A percentile compares a stretch with the other conserved stretches of the same genome.
These are phyloP conservation scores for zebrafish (Danio rerio) DNA, from an alignment of 2,113 vertebrate species.

Conservation along the genomic window DNA sequence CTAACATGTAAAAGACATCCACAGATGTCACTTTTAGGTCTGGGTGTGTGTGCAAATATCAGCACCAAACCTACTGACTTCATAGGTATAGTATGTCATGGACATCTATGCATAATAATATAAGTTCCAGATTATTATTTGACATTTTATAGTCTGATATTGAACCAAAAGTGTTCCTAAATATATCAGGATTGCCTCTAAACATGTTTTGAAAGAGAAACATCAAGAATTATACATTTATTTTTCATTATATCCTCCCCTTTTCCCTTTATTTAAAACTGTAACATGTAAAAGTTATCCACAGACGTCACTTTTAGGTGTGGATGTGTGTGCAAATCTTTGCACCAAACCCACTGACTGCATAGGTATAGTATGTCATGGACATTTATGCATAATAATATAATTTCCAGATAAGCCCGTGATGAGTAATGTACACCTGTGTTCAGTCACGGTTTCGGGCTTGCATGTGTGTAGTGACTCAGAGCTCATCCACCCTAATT, in stretches of 20 bases:
- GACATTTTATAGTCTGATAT: no score
- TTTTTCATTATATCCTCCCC: neutral
- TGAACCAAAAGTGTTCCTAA: neutral
- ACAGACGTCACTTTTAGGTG: neutral
- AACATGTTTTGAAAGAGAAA: slow-evolving; percentile 6
- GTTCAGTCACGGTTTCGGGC: slow-evolving; percentile 22
- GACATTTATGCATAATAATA: slow-evolving; percentile 47
- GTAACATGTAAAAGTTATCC: neutral
- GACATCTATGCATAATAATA: slow-evolving; percentile 45
- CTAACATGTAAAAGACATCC: neutral
- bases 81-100: slow-evolving; percentile 55
- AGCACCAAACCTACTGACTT: slow-evolving; percentile 47
- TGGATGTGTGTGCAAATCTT: slow-evolving; percentile 12
- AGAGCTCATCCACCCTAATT: slow-evolving; percentile 55
- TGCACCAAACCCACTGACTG: slow-evolving; percentile 48
- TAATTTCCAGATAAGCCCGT: slow-evolving; percentile 45
- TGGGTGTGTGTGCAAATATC: slow-evolving; percentile 12
- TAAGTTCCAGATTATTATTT: slow-evolving; percentile 45
- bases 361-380: slow-evolving; percentile 56
- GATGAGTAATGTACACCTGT: slow-evolving; percentile 53
- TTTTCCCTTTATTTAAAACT: neutral
- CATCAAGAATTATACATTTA: neutral
- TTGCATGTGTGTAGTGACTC: slow-evolving; percentile 48
- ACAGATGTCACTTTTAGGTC: neutral
- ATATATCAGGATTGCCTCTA: neutral